phyloP scores from a whole-genome alignment of 2,113 vertebrate species.

The Chauna torquata region DNA sequence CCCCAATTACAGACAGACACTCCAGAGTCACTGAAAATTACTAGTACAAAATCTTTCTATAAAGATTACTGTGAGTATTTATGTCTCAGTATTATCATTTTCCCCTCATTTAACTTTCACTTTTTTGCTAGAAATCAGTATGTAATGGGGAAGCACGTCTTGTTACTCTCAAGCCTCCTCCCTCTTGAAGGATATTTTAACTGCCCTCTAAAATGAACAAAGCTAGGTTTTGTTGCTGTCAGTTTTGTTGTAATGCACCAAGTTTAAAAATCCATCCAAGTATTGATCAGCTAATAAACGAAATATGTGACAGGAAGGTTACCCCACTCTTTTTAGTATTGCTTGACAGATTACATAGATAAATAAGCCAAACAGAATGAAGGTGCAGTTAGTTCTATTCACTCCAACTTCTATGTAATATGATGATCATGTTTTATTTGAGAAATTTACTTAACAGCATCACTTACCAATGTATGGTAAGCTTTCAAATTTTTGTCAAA shows the following conservation, averaged over 20 bases:
- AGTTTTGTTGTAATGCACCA: background rate
- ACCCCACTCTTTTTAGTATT: background rate
- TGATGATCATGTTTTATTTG: background rate
- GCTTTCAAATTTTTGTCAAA: background rate
- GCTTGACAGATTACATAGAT: background rate
- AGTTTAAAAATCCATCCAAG: background rate
- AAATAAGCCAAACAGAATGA: background rate
- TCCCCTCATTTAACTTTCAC: background rate
- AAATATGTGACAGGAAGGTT: background rate
- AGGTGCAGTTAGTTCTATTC: background rate
- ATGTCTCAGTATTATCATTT: background rate
- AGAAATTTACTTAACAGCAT: background rate
- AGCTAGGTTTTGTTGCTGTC: background rate
- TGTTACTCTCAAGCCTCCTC: background rate
- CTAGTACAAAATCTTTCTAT: background rate
- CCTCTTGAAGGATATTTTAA: background rate
- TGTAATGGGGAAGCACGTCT: background rate
- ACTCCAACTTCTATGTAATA: background rate
- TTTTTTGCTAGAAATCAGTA: background rate
- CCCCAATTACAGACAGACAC: background rate
- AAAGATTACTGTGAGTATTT: background rate
- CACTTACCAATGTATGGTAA: background rate
- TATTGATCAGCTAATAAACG: background rate
- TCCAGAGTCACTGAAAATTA: slow-evolving; percentile 19
- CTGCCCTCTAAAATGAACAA: background rate